Percentiles rank a stretch among this genome's conserved stretches.
Evolutionary conservation across 2,113 vertebrate species (phyloP).

Genomic region (Phyllostomus discolor): DNA sequence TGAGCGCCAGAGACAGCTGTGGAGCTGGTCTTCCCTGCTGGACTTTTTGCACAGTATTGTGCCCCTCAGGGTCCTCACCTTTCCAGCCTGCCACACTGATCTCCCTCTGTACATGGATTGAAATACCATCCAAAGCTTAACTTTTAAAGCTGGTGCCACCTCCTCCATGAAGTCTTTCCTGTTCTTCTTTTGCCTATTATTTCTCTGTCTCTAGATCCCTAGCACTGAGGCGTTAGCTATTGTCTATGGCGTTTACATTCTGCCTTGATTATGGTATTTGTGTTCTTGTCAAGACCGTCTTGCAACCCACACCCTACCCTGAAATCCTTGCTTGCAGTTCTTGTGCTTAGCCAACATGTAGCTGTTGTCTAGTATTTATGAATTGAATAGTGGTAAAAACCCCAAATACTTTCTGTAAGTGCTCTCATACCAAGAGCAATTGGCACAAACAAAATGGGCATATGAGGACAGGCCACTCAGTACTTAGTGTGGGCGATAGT

Average conservation of each 20-base stretch:
- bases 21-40: neutral
- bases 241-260: neutral
- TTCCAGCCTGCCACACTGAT: neutral
- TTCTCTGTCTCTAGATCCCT: neutral
- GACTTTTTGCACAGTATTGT: neutral
- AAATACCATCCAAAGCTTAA: neutral
- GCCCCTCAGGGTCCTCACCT: accelerated
- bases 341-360: neutral
- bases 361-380: neutral
- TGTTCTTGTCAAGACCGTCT: neutral
- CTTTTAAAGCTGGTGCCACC: neutral
- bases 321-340: neutral
- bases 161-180: neutral
- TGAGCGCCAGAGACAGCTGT: neutral
- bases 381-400: neutral
- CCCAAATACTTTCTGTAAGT: neutral
- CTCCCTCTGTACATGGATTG: neutral
- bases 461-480: neutral
- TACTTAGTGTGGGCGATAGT: neutral
- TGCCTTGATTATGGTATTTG: neutral
- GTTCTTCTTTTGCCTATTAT: neutral
- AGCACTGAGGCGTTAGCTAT: neutral
- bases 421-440: neutral
- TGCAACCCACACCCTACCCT: neutral
- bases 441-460: neutral